phyloP scores from a whole-genome alignment of 2,888 invertebrate genomes.

The Vannuccia rotundouncinata region DNA sequence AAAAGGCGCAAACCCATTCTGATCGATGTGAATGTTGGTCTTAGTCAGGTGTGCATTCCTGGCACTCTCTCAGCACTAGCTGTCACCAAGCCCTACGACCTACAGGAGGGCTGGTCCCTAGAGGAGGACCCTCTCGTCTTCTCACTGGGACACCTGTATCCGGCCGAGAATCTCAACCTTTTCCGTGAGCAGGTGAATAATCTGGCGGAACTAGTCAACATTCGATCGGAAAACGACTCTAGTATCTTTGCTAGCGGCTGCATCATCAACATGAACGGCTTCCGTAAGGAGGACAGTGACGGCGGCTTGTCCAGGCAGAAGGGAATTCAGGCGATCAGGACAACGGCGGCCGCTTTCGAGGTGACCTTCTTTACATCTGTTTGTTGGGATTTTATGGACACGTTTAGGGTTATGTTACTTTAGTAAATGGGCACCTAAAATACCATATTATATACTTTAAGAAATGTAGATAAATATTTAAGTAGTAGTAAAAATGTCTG shows the following conservation, averaged over 20 bases:
- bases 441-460: no score
- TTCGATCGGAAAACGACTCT: constrained; percentile 35
- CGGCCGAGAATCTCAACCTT: constrained; percentile 36
- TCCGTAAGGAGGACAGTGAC: constrained; percentile 29
- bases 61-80: constrained; percentile 29
- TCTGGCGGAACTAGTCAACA: constrained; percentile 32
- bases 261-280: constrained; percentile 33
- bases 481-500: no score
- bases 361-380: constrained; percentile 14
- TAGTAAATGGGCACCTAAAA: no score
- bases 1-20: constrained; percentile 34
- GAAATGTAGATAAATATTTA: no score
- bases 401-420: no score
- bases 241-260: constrained; percentile 32
- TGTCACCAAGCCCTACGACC: constrained; percentile 37
- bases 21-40: constrained; percentile 37
- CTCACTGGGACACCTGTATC: constrained; percentile 34
- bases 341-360: constrained; percentile 29
- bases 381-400: no score
- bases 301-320: constrained; percentile 1
- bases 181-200: constrained; percentile 31
- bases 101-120: constrained; percentile 30
- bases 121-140: constrained; percentile 37
- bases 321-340: constrained; percentile 29
- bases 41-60: constrained; percentile 35